A percentile compares a stretch with the other conserved stretches of the same genome.
These are phyloP conservation scores for Cryptosula pallasiana DNA, from an alignment of 2,888 invertebrate species.

Conservation along the genomic window DNA sequence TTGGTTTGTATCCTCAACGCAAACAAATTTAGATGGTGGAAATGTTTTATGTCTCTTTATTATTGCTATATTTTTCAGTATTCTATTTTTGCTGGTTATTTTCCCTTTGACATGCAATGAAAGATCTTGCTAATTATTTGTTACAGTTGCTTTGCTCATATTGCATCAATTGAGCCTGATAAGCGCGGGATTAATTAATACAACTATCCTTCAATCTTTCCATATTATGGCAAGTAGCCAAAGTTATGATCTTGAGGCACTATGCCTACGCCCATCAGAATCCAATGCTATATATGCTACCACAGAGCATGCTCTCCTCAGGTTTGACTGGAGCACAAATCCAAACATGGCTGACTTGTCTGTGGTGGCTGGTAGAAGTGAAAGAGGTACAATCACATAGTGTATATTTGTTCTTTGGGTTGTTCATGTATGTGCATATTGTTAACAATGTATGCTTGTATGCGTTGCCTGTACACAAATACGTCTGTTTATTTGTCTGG, in stretches of 20 bases:
- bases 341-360: not conserved
- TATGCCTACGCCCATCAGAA: not conserved
- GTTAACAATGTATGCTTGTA: too few relatives aligned
- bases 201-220: too few relatives aligned
- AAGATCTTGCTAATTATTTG: not conserved
- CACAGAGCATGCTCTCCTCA: not conserved
- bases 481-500: too few relatives aligned
- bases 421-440: too few relatives aligned
- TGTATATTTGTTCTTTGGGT: too few relatives aligned
- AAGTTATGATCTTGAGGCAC: not conserved
- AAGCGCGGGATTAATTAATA: too few relatives aligned
- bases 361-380: not conserved
- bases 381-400: not conserved
- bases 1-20: too few relatives aligned
- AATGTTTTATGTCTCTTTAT: too few relatives aligned
- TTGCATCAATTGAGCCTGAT: not conserved
- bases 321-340: not conserved
- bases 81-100: too few relatives aligned
- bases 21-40: too few relatives aligned
- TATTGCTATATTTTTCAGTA: too few relatives aligned
- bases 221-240: not conserved
- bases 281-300: not conserved
- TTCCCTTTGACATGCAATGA: not conserved
- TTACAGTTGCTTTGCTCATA: not conserved
- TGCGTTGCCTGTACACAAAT: too few relatives aligned